Percentiles rank a stretch among this genome's conserved stretches.
These are phyloP conservation scores for Hiodon tergisus DNA, from an alignment of 2,113 vertebrate genomes.

Conservation along the genomic window DNA sequence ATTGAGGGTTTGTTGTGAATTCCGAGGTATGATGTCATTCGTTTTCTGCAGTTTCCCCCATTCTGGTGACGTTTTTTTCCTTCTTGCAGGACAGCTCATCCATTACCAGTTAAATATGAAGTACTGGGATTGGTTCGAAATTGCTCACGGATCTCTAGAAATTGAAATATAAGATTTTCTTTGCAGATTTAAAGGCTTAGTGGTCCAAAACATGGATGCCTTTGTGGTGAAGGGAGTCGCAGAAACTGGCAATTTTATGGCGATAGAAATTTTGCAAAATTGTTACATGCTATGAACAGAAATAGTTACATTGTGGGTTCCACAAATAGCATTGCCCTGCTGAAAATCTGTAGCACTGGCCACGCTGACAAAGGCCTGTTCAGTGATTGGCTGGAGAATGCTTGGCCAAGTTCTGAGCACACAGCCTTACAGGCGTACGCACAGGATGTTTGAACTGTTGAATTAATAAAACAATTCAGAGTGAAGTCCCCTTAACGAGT, in stretches of 20 bases:
- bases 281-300: constrained; percentile 41
- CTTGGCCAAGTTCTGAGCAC: neutral
- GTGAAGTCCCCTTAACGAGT: no score
- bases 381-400: neutral
- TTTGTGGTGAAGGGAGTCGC: constrained; percentile 33
- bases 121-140: constrained; percentile 30
- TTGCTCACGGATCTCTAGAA: neutral
- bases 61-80: neutral
- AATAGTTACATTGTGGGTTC: constrained; percentile 38
- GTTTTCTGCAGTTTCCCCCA: constrained; percentile 41
- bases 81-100: constrained; percentile 30
- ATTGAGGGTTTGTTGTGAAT: constrained; percentile 61
- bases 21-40: constrained; percentile 57
- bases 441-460: no score
- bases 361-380: neutral
- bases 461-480: no score
- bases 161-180: constrained; percentile 24
- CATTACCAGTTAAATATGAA: constrained; percentile 23
- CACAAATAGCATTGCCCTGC: constrained; percentile 34
- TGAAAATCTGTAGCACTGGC: constrained; percentile 39
- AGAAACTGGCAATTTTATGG: constrained; percentile 42
- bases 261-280: constrained; percentile 34
- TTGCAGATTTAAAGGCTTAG: constrained; percentile 27
- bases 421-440: no score
- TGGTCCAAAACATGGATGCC: constrained; percentile 30